phyloP scores from a whole-genome alignment of 2,888 invertebrate species.

The Merodon equestris region DNA sequence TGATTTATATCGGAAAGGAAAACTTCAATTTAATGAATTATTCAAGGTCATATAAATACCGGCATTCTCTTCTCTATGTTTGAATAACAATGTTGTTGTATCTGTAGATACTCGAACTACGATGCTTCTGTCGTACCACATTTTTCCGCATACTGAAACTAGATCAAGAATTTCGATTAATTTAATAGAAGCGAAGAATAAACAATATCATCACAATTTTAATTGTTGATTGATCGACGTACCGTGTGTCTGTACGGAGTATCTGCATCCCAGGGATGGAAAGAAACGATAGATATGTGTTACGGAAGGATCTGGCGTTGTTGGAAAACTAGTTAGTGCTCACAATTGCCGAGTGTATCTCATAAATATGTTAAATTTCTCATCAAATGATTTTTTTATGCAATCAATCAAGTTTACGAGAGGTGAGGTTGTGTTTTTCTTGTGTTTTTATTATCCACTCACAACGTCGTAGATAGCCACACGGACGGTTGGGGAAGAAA shows the following conservation, averaged over 20 bases:
- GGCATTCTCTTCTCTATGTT: constrained; percentile 15
- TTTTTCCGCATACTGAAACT: constrained; percentile 46
- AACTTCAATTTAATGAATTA: constrained; percentile 34
- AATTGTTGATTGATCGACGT: constrained; percentile 59
- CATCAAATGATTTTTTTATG: constrained; percentile 70
- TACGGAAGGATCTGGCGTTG: constrained; percentile 8
- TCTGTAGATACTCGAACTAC: background rate
- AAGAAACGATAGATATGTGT: constrained; percentile 23
- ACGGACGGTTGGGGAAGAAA: too few species aligned
- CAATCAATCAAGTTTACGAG: constrained; percentile 67
- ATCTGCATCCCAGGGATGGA: constrained; percentile 29
- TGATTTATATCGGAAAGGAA: too few species aligned
- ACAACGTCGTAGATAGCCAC: too few species aligned
- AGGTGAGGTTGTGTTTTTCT: constrained; percentile 49
- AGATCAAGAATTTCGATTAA: constrained; percentile 52
- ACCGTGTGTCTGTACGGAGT: constrained; percentile 16
- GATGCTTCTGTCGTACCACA: constrained; percentile 17
- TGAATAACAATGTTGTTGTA: too few species aligned
- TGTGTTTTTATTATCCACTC: background rate
- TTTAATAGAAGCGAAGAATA: constrained; percentile 31
- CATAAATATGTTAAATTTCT: constrained; percentile 70
- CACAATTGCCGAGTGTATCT: constrained; percentile 48
- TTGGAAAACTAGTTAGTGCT: constrained; percentile 40
- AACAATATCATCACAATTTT: constrained; percentile 64
- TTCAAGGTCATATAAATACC: constrained; percentile 49